These are phyloP conservation scores for Halictus ligatus DNA, from an alignment of 2,888 invertebrate species.

Conservation along the genomic window DNA sequence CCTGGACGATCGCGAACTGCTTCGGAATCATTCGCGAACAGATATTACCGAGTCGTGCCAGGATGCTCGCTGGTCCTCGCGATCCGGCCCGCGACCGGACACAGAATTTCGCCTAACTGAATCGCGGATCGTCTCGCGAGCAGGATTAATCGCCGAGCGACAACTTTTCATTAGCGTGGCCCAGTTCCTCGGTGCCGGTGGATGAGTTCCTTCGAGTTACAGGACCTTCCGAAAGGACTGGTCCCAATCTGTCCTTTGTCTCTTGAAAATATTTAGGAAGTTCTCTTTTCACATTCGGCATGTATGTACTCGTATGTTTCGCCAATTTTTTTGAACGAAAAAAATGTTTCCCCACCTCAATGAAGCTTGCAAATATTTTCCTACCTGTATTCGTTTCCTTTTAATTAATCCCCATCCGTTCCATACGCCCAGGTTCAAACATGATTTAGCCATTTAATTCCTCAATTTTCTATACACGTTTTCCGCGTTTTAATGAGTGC, in stretches of 20 bases:
- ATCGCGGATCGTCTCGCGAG: slow-evolving; percentile 1
- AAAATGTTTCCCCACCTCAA: neutral
- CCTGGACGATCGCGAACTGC: neutral
- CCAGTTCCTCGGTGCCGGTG: neutral
- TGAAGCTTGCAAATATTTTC: neutral
- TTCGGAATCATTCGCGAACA: slow-evolving; percentile 1
- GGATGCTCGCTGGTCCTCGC: neutral
- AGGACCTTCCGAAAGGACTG: neutral
- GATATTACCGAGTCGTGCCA: slow-evolving; percentile 35
- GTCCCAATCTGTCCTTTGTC: neutral
- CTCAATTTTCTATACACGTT: neutral
- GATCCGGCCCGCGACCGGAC: neutral
- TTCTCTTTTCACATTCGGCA: too few species aligned
- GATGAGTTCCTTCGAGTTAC: neutral
- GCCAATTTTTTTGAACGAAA: too few species aligned
- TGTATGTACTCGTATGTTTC: too few species aligned
- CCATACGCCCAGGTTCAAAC: neutral
- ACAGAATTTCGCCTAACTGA: neutral
- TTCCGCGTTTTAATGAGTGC: too few species aligned
- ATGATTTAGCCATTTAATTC: neutral
- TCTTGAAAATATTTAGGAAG: neutral
- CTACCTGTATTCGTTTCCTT: neutral
- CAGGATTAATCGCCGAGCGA: slow-evolving; percentile 3
- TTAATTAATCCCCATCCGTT: neutral
- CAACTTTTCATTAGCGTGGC: slow-evolving; percentile 17